Conservation (phyloP, 2,113 vertebrate species). For the Stercorarius parasiticus region DNA sequence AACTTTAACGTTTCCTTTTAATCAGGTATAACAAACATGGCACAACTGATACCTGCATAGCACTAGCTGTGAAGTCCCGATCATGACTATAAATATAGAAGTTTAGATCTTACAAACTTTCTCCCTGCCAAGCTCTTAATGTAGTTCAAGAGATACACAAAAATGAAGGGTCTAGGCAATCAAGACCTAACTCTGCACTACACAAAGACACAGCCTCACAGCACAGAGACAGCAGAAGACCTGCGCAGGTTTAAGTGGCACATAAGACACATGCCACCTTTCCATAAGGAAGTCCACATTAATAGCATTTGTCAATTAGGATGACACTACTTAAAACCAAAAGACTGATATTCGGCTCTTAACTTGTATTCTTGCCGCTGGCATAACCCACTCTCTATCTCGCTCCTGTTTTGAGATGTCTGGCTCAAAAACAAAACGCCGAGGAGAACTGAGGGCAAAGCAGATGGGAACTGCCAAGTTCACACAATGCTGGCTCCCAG, state of each 20-base stretch:
- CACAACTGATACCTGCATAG: background rate
- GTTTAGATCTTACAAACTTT: background rate
- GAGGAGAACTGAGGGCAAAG: conserved; percentile 28
- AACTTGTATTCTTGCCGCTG: background rate
- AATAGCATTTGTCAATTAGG: background rate
- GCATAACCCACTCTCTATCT: background rate
- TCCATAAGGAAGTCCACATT: background rate
- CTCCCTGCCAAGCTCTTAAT: background rate
- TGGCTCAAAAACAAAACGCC: background rate
- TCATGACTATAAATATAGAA: background rate
- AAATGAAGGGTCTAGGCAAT: background rate
- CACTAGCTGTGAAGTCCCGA: background rate
- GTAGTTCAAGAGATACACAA: background rate
- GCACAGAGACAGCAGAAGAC: background rate
- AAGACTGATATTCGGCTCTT: background rate
- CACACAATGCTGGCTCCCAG: background rate
- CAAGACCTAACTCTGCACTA: background rate
- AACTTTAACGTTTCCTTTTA: background rate
- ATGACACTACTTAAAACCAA: background rate
- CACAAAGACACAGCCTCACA: background rate
- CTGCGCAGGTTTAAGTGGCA: background rate
- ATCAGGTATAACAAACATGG: background rate
- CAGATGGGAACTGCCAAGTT: conserved; percentile 24
- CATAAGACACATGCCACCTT: background rate
- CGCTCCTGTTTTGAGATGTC: background rate